Percentiles rank a stretch among this genome's conserved stretches.
Evolutionary conservation across 2,888 invertebrate species (phyloP).

Genomic region (Chymomyza caudatula): DNA sequence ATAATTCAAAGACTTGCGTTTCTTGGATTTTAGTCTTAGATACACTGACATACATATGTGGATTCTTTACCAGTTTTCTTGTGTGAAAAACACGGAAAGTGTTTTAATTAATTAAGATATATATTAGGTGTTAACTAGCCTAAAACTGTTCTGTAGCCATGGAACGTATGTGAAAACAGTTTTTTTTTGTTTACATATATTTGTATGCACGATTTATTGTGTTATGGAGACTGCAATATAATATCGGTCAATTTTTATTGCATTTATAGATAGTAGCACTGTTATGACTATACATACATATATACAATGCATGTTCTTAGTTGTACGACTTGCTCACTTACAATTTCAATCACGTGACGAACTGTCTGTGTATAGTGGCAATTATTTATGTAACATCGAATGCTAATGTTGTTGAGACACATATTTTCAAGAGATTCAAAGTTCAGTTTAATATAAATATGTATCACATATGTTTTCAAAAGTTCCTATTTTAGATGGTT

Average conservation of each 20-base stretch:
- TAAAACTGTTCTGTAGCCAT: not conserved
- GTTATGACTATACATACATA: not conserved
- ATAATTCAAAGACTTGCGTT: not conserved
- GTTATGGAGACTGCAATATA: slow-evolving; percentile 27
- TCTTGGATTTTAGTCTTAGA: not conserved
- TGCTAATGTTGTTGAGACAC: not conserved
- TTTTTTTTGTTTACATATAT: not conserved
- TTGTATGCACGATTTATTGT: not conserved
- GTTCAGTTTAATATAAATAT: too few relatives aligned
- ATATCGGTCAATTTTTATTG: not conserved
- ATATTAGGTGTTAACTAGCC: not conserved
- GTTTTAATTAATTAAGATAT: not conserved
- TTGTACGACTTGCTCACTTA: too few relatives aligned
- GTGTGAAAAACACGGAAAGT: not conserved
- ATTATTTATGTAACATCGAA: not conserved
- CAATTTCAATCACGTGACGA: not conserved
- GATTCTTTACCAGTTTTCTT: not conserved
- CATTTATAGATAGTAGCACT: not conserved
- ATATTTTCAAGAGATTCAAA: not conserved
- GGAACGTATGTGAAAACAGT: not conserved
- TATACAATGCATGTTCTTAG: too few relatives aligned
- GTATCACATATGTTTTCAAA: too few relatives aligned
- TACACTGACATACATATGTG: not conserved
- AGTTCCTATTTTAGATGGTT: too few relatives aligned
- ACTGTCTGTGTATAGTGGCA: not conserved